phyloP scores from a whole-genome alignment of 2,888 invertebrate genomes.

The Eristalis pertinax region DNA sequence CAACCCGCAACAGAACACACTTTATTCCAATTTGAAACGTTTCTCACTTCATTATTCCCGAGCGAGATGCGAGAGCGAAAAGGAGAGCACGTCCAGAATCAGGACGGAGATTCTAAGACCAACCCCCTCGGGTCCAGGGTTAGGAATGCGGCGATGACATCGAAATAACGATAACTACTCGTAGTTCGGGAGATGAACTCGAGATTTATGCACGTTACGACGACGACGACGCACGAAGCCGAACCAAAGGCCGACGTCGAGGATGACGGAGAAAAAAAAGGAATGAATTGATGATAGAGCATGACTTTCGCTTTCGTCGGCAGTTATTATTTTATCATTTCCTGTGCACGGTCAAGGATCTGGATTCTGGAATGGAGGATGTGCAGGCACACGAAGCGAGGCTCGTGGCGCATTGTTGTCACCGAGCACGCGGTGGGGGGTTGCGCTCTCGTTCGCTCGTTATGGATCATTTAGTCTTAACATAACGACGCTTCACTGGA shows the following conservation, averaged over 20 bases:
- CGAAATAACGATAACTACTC: conserved; percentile 38
- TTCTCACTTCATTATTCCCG: conserved; percentile 71
- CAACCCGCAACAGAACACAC: conserved; percentile 62
- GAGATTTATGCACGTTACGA: conserved; percentile 56
- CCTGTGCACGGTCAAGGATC: conserved; percentile 71
- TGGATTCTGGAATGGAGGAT: conserved; percentile 42
- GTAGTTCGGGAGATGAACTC: conserved; percentile 60
- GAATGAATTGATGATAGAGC: conserved; percentile 45
- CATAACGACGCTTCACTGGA: conserved; percentile 48
- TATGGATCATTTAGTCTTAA: conserved; percentile 66
- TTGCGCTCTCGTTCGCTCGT: conserved; percentile 64
- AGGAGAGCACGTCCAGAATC: neutral
- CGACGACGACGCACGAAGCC: neutral
- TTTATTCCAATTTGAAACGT: conserved; percentile 67
- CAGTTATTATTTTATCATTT: conserved; percentile 72
- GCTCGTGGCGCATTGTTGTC: conserved; percentile 63
- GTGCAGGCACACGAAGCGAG: conserved; percentile 35
- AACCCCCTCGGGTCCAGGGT: conserved; percentile 38
- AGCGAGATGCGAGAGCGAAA: conserved; percentile 12
- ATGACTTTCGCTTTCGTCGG: conserved; percentile 63
- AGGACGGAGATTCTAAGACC: neutral
- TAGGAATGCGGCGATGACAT: conserved; percentile 59
- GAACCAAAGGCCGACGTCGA: neutral
- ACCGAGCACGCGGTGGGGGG: conserved; percentile 37
- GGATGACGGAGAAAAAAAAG: conserved; percentile 6